Base-by-base conservation (phyloP, 1,140 invertebrate genomes). In the Steinernema feltiae region DNA sequence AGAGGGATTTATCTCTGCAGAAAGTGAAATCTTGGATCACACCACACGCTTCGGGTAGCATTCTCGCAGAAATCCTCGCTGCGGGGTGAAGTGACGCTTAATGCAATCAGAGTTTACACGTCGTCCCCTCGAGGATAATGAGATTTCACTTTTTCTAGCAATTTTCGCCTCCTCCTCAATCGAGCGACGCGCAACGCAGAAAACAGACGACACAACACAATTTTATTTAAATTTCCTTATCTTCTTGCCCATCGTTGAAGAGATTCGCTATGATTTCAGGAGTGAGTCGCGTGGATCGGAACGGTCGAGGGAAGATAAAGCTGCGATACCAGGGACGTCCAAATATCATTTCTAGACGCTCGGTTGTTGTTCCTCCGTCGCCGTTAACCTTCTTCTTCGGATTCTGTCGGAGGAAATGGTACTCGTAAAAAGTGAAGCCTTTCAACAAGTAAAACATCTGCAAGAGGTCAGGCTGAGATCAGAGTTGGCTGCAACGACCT, bases 91-190 rank as follows among this genome's bases (percentile, higher is more conserved):
- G 53, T 17, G 53, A 12, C 53, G 53, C 53, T 63, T 63, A 63
- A 63, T 63, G 53, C 53, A 12, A 63, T 63, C 53, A 63, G 24
- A 63, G 53, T 63, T 63, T 63, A 63, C 53, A 63, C 53, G 53
- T n/a, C n/a, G n/a, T 7, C 7, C 53, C 53, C 53, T 63, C 53
- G 53, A 63, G 53, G 53, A 63, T 63, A 27, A 63, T 63, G 53
- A 63, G 53, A 63, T 63, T 63, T 63, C 24, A 17, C 53, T 27
- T 27, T 27, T 63, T 63, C 24, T 63, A 21, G 7, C 53, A 27
- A 63, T 63, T 63, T 63, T 63, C 53, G 24, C 24, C 53, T 21
- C 24, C 53, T 21, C 7, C 41, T 46, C 41, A 46, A 12, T 12
- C 53, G 3, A 27, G 24, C 2, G 24, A 27, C 53, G 53, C 12